phyloP scores from a whole-genome alignment of 1,140 invertebrate species.

The Gonioctena quinquepunctata region DNA sequence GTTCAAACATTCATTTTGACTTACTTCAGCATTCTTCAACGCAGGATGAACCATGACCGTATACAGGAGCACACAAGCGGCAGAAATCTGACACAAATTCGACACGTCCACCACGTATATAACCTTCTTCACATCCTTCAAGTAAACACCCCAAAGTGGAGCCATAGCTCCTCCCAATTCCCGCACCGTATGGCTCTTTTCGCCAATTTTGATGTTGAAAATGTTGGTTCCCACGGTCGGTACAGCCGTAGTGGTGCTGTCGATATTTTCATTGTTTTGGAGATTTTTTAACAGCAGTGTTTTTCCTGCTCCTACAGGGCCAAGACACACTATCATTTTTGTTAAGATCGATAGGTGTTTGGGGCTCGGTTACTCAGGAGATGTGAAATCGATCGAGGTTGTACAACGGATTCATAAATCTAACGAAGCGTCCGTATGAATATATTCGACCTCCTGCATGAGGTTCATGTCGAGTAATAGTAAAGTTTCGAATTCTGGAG shows the following conservation, averaged over 20 bases:
- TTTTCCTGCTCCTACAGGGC: slow-evolving; percentile 78
- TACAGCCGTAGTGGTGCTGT: slow-evolving; percentile 73
- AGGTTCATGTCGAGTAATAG: no score
- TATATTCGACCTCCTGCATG: no score
- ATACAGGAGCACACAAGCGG: slow-evolving; percentile 76
- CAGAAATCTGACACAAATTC: slow-evolving; percentile 80
- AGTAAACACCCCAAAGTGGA: slow-evolving; percentile 76
- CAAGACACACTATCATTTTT: slow-evolving; percentile 69
- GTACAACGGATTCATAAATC: no score
- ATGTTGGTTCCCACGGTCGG: slow-evolving; percentile 79
- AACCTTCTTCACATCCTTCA: slow-evolving; percentile 66
- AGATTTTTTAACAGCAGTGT: slow-evolving; percentile 76
- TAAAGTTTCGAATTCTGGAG: no score
- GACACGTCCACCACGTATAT: slow-evolving; percentile 79
- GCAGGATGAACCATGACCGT: slow-evolving; percentile 72
- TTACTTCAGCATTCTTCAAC: slow-evolving; percentile 66
- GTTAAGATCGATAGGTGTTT: neutral
- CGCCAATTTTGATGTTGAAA: slow-evolving; percentile 64
- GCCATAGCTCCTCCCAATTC: slow-evolving; percentile 82
- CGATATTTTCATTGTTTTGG: slow-evolving; percentile 67
- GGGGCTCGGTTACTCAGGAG: neutral
- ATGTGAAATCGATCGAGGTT: slow-evolving; percentile 4
- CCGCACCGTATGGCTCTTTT: slow-evolving; percentile 57
- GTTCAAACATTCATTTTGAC: neutral
- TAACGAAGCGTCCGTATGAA: no score